These are phyloP conservation scores for Bombycilla garrulus DNA, from an alignment of 2,113 vertebrate genomes.

Conservation along the genomic window DNA sequence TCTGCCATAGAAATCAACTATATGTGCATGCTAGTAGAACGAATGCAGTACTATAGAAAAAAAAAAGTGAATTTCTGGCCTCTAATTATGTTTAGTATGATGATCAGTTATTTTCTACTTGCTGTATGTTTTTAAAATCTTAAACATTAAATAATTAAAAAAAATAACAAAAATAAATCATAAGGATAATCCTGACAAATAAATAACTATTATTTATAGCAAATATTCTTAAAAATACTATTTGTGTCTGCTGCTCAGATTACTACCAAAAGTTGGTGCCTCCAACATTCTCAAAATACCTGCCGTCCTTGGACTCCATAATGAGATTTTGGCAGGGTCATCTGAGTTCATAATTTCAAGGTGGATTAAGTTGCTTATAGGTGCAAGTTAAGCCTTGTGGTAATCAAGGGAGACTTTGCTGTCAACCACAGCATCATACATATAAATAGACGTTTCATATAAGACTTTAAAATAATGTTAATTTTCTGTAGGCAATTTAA, in stretches of 20 bases:
- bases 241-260: neutral
- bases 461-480: neutral
- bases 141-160: slow-evolving; percentile 44
- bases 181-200: neutral
- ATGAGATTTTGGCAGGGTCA: neutral
- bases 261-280: neutral
- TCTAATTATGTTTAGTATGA: slow-evolving; percentile 50
- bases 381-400: neutral
- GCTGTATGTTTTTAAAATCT: slow-evolving; percentile 21
- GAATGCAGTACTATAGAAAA: slow-evolving; percentile 40
- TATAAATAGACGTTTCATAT: neutral
- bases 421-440: neutral
- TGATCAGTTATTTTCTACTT: slow-evolving; percentile 48
- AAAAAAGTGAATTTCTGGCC: neutral
- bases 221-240: neutral
- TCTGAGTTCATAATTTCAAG: slow-evolving; percentile 25
- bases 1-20: slow-evolving; percentile 71
- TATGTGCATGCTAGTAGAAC: slow-evolving; percentile 66
- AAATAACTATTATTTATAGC: neutral
- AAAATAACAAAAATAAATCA: slow-evolving; percentile 17
- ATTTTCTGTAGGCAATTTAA: neutral
- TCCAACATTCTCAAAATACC: neutral
- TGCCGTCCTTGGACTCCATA: neutral
- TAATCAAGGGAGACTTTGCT: neutral
- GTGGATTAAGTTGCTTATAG: slow-evolving; percentile 38